These are phyloP conservation scores for Malacoctenus gilli DNA, from an alignment of 2,797 vertebrate genomes.

Conservation along the genomic window DNA sequence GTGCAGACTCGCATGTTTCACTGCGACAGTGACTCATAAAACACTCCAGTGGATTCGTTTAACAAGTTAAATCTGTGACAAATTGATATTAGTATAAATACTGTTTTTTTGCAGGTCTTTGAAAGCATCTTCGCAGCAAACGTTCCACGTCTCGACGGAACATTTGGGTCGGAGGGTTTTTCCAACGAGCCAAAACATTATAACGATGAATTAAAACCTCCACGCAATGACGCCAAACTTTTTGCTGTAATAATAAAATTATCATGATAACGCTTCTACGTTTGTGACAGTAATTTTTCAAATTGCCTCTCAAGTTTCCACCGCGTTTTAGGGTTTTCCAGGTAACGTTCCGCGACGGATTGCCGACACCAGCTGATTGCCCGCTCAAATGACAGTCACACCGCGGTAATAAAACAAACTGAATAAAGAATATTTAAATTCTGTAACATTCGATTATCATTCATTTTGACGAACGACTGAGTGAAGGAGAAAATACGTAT, in stretches of 20 bases:
- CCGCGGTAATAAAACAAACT: background rate
- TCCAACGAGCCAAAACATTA: background rate
- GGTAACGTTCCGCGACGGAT: background rate
- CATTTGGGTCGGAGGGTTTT: too few species aligned
- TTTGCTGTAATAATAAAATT: background rate
- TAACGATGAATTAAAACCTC: background rate
- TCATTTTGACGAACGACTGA: background rate
- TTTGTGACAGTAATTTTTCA: background rate
- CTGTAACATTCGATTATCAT: background rate
- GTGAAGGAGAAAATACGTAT: fast-evolving
- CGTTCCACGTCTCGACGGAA: background rate
- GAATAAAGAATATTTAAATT: too few species aligned
- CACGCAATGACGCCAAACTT: background rate
- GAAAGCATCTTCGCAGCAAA: background rate
- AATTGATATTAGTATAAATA: too few species aligned
- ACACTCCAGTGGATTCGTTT: too few species aligned
- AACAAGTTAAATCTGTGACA: too few species aligned
- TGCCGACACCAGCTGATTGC: background rate
- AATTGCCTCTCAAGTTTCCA: background rate
- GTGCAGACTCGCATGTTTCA: background rate
- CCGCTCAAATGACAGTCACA: background rate
- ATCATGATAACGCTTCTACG: too few species aligned
- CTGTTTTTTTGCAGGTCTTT: background rate
- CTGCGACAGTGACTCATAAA: too few species aligned
- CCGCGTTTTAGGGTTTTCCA: background rate